Evolutionary conservation across 2,797 vertebrate species (phyloP), one percentile per base, ranked within the genome.

Genomic region (Megalops cyprinoides): DNA sequence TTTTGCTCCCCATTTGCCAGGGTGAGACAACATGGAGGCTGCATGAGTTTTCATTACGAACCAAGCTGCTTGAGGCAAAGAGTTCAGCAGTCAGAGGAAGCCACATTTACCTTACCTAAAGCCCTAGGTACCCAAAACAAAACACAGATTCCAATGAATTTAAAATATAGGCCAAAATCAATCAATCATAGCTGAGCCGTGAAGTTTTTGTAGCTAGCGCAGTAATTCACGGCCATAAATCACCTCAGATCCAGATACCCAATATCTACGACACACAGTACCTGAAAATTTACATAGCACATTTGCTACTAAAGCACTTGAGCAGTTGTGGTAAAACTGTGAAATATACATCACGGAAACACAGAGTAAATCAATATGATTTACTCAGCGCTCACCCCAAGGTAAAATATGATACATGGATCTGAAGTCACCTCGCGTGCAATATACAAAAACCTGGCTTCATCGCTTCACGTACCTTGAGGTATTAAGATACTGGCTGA

Each of bases 1-100:
- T 20, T 65, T 65, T 44, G 31, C 76, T 76, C 48, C 69, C 15
- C 15, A 75, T 77, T 65, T 39, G 28, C 31, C 51, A 82, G 79
- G 79, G 74, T 79, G 56, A 83, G 62, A 80, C 74, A 62, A 74
- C 44, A 78, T 62, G 7, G 56, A 82, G 53, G 67, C 48, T n/a
- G 20, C 28, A 60, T n/a, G 5, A 23, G n/a, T 82, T 74, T 74
- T 62, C 62, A n/a, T n/a, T n/a, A n/a, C n/a, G n/a, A n/a, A n/a
- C n/a, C n/a, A n/a, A n/a, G n/a, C n/a, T n/a, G n/a, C n/a, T n/a
- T n/a, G n/a, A n/a, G n/a, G n/a, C n/a, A n/a, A n/a, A n/a, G n/a
- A n/a, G n/a, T 71, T 44, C 67, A 34, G 37, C 39, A n/a, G 67
- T 25, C 25, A 46, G 42, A 74, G 71, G 23, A n/a, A 74, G 34